These are phyloP conservation scores for Amphiprion clarkii DNA, from an alignment of 2,797 vertebrate genomes.

Conservation along the genomic window DNA sequence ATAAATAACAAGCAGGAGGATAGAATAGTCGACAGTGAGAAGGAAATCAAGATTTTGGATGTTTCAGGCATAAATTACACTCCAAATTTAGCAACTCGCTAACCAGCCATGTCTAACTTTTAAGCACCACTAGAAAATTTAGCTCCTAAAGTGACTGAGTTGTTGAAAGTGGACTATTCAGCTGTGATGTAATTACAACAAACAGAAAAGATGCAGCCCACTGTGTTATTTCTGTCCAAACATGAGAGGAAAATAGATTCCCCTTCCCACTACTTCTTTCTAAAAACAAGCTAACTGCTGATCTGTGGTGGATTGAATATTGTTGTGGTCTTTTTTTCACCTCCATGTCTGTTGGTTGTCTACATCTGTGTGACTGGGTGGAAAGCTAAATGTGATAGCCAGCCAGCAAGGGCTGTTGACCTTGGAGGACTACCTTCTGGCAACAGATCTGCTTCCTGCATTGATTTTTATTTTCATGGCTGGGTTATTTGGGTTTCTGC, in stretches of 20 bases:
- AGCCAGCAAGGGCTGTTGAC: slow-evolving; percentile 60
- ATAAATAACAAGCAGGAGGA: no score
- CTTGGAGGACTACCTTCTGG: slow-evolving; percentile 81
- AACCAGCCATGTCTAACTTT: not conserved
- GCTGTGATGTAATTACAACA: slow-evolving; percentile 7
- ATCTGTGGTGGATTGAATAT: slow-evolving; percentile 31
- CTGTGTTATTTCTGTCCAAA: slow-evolving; percentile 26
- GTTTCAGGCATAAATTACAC: not conserved
- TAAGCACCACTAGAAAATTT: not conserved
- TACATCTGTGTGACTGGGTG: slow-evolving; percentile 55
- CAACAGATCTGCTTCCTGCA: slow-evolving; percentile 81
- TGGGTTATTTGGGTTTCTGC: slow-evolving; percentile 79
- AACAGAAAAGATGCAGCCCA: not conserved
- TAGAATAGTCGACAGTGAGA: no score
- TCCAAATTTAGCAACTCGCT: not conserved
- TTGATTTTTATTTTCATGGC: slow-evolving; percentile 84
- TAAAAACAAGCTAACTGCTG: slow-evolving; percentile 36
- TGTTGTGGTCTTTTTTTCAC: slow-evolving; percentile 32
- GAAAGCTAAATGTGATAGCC: slow-evolving; percentile 65
- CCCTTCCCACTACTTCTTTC: slow-evolving; percentile 3
- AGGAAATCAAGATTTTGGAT: no score
- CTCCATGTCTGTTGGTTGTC: slow-evolving; percentile 48
- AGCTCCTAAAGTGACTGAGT: not conserved
- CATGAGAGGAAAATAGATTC: slow-evolving; percentile 17
- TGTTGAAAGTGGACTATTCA: not conserved